phyloP scores from a whole-genome alignment of 2,888 invertebrate genomes.

The Melanotus villosus region DNA sequence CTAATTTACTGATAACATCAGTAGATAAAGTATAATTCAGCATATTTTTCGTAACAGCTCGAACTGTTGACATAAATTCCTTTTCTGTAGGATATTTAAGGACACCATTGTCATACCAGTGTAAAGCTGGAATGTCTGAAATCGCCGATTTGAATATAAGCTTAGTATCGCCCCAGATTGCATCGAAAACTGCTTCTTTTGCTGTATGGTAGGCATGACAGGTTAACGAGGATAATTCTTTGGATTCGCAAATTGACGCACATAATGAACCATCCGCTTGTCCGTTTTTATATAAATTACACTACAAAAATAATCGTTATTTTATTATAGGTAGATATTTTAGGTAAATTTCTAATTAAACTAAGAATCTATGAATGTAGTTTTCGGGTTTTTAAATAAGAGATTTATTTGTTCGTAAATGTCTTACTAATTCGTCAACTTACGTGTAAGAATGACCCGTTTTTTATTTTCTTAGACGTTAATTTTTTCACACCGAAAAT shows the following conservation, averaged over 20 bases:
- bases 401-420: no score
- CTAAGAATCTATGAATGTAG: no score
- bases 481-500: no score
- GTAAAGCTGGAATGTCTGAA: conserved; percentile 65
- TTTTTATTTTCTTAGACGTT: no score
- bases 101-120: conserved; percentile 68
- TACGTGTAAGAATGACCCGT: no score
- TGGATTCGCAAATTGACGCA: conserved; percentile 72
- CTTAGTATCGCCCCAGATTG: conserved; percentile 72
- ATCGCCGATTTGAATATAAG: conserved; percentile 74
- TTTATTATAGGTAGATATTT: no score
- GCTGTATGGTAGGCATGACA: conserved; percentile 76
- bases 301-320: conserved; percentile 68
- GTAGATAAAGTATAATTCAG: conserved; percentile 71
- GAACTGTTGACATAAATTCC: conserved; percentile 71
- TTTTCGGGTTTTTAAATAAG: no score
- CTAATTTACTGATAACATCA: conserved; percentile 69
- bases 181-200: conserved; percentile 75
- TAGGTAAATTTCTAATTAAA: no score
- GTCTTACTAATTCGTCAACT: no score
- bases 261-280: conserved; percentile 76
- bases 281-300: conserved; percentile 70
- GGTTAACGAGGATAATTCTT: conserved; percentile 71
- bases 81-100: conserved; percentile 71
- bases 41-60: conserved; percentile 70